These are phyloP conservation scores for Echiichthys vipera DNA, from an alignment of 2,797 vertebrate genomes.

Conservation along the genomic window DNA sequence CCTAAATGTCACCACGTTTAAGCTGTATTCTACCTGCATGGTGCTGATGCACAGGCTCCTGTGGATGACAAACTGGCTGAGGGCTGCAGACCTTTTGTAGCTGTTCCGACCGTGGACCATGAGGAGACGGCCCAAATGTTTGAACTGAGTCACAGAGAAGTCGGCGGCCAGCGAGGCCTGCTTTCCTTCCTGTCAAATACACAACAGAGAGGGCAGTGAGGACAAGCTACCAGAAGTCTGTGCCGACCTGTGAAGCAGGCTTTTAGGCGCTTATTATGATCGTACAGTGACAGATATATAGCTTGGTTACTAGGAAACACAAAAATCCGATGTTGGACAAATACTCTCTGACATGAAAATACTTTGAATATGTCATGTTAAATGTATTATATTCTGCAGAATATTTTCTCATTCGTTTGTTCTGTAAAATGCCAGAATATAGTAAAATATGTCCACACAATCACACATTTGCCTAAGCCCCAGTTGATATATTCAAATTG, in stretches of 20 bases:
- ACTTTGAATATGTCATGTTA: background rate
- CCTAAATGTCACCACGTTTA: background rate
- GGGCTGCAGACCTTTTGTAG: conserved; percentile 96
- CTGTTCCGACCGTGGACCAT: conserved; percentile 99
- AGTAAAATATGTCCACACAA: too few relatives aligned
- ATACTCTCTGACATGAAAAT: background rate
- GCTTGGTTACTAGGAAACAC: background rate
- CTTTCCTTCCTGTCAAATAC: conserved; percentile 92
- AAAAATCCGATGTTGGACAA: conserved; percentile 6
- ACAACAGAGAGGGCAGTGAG: conserved; percentile 46
- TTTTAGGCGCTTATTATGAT: background rate
- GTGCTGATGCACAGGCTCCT: conserved; percentile 97
- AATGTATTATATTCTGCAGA: background rate
- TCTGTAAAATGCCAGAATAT: background rate
- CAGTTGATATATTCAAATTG: too few relatives aligned
- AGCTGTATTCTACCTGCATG: conserved; percentile 91
- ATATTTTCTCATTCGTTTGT: background rate
- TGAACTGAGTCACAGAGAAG: conserved; percentile 98
- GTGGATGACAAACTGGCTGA: conserved; percentile 99
- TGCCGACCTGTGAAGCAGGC: conserved; percentile 30
- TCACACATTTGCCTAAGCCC: too few relatives aligned
- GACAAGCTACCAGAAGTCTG: conserved; percentile 13
- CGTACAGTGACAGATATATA: background rate
- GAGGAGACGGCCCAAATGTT: conserved; percentile 94
- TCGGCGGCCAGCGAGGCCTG: conserved; percentile 96